Evolutionary conservation across 1,140 invertebrate species (phyloP), one percentile per base, ranked within the genome.

Genomic region (Cecropterus lyciades): DNA sequence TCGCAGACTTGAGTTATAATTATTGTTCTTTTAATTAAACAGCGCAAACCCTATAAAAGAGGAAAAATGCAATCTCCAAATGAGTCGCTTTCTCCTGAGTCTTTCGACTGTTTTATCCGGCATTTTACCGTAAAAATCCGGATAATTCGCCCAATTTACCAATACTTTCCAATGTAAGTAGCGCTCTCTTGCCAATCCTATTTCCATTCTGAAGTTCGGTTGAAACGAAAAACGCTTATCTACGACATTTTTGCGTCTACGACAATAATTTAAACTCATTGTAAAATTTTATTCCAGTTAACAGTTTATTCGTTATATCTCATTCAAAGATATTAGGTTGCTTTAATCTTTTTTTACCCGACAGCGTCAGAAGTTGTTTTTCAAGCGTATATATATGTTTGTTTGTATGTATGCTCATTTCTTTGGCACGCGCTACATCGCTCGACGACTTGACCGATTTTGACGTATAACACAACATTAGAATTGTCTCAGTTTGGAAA

Each of bases 1-100:
- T 20, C n/a, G n/a, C n/a, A n/a, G n/a, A n/a, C n/a, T n/a, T n/a
- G n/a, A n/a, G n/a, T n/a, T n/a, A n/a, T n/a, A n/a, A n/a, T n/a
- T n/a, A n/a, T n/a, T n/a, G n/a, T n/a, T 24, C 1, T 33, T 43
- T 48, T 37, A 48, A n/a, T 40, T 40, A 40, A 40, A 77, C 11
- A n/a, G 37, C 37, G 37, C 37, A 40, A 80, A 48, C 82, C 82
- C 75, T 82, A 68, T 10, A 33, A 49, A 48, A 65, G 69, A 66
- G 43, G 52, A 67, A 52, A 64, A 75, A 69, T 72, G 75, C 80
- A 85, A 83, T 85, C 74, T 79, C 70, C 63, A 77, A 82, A 83
- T 83, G 80, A 81, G 73, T 71, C 70, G 66, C 73, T 73, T 70
- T 67, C 66, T 75, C 63, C 60, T 75, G 65, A 73, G 73, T 70